Evolutionary conservation across 1,140 invertebrate genomes (phyloP).

Genomic region (Leguminivora glycinivorella): DNA sequence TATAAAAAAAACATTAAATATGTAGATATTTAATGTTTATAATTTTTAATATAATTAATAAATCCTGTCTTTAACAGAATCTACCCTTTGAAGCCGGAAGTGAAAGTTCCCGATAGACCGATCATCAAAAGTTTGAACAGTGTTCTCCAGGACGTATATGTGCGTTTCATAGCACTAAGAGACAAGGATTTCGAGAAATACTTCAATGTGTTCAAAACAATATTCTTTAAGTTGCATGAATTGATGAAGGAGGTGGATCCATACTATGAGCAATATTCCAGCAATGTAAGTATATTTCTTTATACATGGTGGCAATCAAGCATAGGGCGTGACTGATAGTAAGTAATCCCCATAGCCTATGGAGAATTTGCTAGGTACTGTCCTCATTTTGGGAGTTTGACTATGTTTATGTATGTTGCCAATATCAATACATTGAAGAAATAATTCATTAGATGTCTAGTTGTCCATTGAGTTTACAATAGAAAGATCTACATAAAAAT

Average conservation of each 20-base stretch:
- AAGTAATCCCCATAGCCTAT: too few relatives aligned
- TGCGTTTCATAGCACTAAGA: constrained; percentile 46
- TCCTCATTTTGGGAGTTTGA: too few relatives aligned
- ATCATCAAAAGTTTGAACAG: constrained; percentile 50
- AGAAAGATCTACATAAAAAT: too few relatives aligned
- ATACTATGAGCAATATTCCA: constrained; percentile 50
- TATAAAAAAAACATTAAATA: too few relatives aligned
- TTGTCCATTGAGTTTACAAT: too few relatives aligned
- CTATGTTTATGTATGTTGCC: too few relatives aligned
- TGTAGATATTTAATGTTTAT: too few relatives aligned
- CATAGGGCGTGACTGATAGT: too few relatives aligned
- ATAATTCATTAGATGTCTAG: too few relatives aligned
- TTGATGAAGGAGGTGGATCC: constrained; percentile 55
- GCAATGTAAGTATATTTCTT: constrained; percentile 35
- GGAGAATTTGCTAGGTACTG: too few relatives aligned
- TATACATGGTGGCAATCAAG: too few relatives aligned
- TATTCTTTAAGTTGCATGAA: constrained; percentile 46
- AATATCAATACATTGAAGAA: too few relatives aligned
- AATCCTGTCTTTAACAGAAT: constrained; percentile 1
- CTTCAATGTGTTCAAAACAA: constrained; percentile 46
- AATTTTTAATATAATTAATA: not conserved
- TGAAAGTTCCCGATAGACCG: constrained; percentile 32
- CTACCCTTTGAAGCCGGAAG: not conserved
- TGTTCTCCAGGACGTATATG: constrained; percentile 48
- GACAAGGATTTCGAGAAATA: constrained; percentile 43